These are phyloP conservation scores for Eufriesea mexicana DNA, from an alignment of 1,140 invertebrate species.

Conservation along the genomic window DNA sequence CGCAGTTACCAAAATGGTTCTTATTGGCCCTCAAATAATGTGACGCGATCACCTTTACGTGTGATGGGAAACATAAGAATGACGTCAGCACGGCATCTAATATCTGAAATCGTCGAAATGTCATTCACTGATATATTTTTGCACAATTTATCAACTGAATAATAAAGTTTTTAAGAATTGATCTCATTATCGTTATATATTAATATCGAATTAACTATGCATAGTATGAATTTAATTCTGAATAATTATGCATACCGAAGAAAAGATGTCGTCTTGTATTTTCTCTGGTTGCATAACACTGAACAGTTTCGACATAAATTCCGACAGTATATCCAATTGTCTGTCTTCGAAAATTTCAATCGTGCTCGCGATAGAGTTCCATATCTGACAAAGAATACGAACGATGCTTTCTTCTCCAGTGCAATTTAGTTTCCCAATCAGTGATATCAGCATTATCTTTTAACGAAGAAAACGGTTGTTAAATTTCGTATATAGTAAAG, in stretches of 20 bases:
- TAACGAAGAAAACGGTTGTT: not conserved
- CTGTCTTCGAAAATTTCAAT: conserved; percentile 69
- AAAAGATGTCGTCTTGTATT: conserved; percentile 49
- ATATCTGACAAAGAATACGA: conserved; percentile 66
- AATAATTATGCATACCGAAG: not conserved
- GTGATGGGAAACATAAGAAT: conserved; percentile 40
- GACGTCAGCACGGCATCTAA: conserved; percentile 61
- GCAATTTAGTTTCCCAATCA: conserved; percentile 47
- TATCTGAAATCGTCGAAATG: conserved; percentile 63
- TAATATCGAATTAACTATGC: not conserved
- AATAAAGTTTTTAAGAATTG: not conserved
- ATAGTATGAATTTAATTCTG: not conserved
- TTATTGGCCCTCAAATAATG: conserved; percentile 64
- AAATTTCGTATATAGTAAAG: not conserved
- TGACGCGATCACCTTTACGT: conserved; percentile 65
- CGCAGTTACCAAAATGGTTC: conserved; percentile 27
- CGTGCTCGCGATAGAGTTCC: conserved; percentile 67
- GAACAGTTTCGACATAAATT: conserved; percentile 61
- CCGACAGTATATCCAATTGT: conserved; percentile 61
- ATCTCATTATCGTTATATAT: not conserved
- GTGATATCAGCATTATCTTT: conserved; percentile 62
- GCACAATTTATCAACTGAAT: too few species aligned
- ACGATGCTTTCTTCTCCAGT: conserved; percentile 53
- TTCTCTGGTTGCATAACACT: conserved; percentile 47
- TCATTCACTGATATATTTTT: too few species aligned